A percentile compares a stretch with the other conserved stretches of the same genome.
Conservation (phyloP, 1,140 invertebrate species). For the Drosophila navojoa region DNA sequence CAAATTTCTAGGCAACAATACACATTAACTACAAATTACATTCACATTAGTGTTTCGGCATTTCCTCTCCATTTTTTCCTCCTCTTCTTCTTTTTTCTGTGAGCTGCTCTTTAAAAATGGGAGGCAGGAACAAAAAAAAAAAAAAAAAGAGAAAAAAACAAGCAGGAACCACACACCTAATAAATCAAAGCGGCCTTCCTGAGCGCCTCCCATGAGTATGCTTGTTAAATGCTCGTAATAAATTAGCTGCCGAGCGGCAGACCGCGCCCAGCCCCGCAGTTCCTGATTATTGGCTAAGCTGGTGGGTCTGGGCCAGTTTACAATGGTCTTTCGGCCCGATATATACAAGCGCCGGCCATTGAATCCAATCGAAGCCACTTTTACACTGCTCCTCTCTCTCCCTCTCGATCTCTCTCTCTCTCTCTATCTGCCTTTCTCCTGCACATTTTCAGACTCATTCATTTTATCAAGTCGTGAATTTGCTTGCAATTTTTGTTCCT, state of each 20-base stretch:
- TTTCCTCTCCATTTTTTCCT: constrained; percentile 46
- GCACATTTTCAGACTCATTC: constrained; percentile 65
- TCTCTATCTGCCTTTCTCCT: background rate
- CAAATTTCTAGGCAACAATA: constrained; percentile 50
- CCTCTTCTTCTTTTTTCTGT: constrained; percentile 10
- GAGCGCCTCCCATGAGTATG: constrained; percentile 71
- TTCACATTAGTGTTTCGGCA: constrained; percentile 79
- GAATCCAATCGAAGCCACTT: constrained; percentile 70
- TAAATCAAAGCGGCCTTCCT: constrained; percentile 75
- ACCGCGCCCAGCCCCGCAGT: constrained; percentile 27
- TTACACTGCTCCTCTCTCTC: constrained; percentile 7
- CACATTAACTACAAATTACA: constrained; percentile 81
- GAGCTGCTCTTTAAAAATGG: constrained; percentile 33
- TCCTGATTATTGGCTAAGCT: constrained; percentile 73
- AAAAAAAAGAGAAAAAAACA: constrained; percentile 14
- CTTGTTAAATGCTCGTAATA: constrained; percentile 81
- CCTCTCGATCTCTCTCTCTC: background rate
- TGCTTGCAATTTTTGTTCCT: constrained; percentile 58
- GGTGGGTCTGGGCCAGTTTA: constrained; percentile 67
- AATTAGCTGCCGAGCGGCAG: constrained; percentile 68
- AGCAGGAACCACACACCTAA: constrained; percentile 69
- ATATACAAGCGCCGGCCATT: constrained; percentile 35
- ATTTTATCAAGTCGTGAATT: constrained; percentile 62
- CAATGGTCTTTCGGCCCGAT: constrained; percentile 45
- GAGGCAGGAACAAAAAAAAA: constrained; percentile 3